phyloP scores from a whole-genome alignment of 2,888 invertebrate genomes.

The Metacarcinus magister region DNA sequence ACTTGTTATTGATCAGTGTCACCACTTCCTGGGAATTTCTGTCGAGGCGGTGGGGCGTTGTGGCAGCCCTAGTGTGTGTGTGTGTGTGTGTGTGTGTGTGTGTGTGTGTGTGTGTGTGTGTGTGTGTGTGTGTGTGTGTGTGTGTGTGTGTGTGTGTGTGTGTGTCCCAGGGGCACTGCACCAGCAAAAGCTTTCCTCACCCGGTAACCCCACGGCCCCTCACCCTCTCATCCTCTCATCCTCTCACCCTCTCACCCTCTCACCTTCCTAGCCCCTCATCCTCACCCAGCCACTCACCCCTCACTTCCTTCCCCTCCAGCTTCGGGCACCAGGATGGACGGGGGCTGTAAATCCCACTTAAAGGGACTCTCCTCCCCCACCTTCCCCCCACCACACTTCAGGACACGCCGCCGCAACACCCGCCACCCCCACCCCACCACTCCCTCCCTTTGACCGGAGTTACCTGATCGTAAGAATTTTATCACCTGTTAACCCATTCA shows the following conservation, averaged over 20 bases:
- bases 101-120: conserved; percentile 26
- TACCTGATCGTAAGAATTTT: not conserved
- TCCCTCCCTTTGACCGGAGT: not conserved
- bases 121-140: conserved; percentile 13
- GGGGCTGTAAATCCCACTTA: too few relatives aligned
- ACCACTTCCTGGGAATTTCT: not conserved
- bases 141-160: not conserved
- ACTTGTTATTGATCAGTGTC: not conserved
- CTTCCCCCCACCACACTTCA: too few relatives aligned
- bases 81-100: conserved; percentile 4
- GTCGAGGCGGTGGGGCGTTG: not conserved
- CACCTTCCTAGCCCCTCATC: too few relatives aligned
- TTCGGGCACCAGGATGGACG: too few relatives aligned
- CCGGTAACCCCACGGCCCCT: not conserved
- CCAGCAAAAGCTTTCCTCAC: not conserved
- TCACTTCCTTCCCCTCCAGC: too few relatives aligned
- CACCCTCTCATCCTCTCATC: not conserved
- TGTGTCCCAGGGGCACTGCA: not conserved
- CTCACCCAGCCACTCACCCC: too few relatives aligned
- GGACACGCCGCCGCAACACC: too few relatives aligned
- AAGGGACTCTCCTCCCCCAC: too few relatives aligned
- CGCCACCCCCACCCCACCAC: not conserved
- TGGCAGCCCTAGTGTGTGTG: not conserved
- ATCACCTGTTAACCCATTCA: not conserved
- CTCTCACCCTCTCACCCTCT: not conserved